phyloP scores from a whole-genome alignment of 2,113 vertebrate genomes.

The Coracopsis vasa region DNA sequence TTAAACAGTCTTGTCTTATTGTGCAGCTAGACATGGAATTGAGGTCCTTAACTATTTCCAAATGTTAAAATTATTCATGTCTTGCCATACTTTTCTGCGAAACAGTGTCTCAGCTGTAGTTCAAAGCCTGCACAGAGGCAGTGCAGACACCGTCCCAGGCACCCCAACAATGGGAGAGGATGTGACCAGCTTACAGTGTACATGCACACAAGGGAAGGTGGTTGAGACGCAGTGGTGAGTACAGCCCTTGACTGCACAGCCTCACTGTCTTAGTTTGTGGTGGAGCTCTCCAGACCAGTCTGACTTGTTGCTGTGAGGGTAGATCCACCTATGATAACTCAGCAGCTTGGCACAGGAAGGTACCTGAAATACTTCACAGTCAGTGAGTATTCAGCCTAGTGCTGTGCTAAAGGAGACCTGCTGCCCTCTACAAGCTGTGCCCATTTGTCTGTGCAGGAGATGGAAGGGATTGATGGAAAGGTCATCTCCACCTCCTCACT shows the following conservation, averaged over 20 bases:
- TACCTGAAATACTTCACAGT: too few relatives aligned
- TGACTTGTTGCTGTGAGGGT: neutral
- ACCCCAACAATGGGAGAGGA: fast-evolving
- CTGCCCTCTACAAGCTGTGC: neutral
- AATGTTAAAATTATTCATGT: neutral
- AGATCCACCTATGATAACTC: neutral
- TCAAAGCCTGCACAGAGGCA: fast-evolving
- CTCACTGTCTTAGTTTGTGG: neutral
- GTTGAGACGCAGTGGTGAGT: neutral
- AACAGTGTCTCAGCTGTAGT: neutral
- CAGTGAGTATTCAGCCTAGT: neutral
- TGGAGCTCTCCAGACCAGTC: neutral
- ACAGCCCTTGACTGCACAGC: neutral
- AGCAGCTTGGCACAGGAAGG: neutral
- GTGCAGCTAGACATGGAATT: neutral
- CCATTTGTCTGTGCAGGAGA: neutral
- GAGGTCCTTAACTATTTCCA: neutral
- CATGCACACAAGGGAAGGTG: neutral
- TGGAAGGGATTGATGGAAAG: neutral
- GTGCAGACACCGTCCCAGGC: neutral
- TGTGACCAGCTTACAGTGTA: fast-evolving
- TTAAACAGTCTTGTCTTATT: neutral
- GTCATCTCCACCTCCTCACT: neutral
- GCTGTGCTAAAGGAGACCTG: neutral
- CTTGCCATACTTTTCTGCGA: neutral